Evolutionary conservation across 2,797 vertebrate genomes (phyloP).

Genomic region (Leptoclinus maculatus): DNA sequence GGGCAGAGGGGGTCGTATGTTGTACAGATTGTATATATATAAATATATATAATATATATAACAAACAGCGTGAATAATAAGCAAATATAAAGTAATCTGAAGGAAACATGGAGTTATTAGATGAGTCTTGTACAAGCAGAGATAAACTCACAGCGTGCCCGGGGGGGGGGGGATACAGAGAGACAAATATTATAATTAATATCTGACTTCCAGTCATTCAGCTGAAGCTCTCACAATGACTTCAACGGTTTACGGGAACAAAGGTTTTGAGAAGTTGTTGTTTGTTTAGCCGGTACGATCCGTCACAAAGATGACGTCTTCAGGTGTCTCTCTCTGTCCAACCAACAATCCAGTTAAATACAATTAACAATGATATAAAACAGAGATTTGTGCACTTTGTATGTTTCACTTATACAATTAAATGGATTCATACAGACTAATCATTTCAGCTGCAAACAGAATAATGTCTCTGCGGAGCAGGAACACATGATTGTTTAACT

Average conservation of each 20-base stretch:
- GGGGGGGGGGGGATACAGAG: background rate
- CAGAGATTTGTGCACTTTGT: no score
- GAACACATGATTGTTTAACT: background rate
- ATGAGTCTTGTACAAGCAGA: no score
- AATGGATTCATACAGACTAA: background rate
- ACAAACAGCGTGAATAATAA: background rate
- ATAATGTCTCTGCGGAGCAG: background rate
- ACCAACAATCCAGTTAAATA: background rate
- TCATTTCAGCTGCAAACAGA: background rate
- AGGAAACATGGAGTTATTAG: background rate
- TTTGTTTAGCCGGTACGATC: background rate
- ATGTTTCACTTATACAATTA: no score
- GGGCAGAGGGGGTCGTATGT: no score
- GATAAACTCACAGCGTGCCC: no score
- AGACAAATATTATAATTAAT: slow-evolving; percentile 38
- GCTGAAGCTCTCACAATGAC: slow-evolving; percentile 57
- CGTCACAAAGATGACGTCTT: background rate
- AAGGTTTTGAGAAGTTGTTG: slow-evolving; percentile 24
- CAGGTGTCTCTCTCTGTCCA: background rate
- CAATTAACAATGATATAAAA: no score
- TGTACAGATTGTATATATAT: no score
- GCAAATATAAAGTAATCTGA: background rate
- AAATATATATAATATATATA: no score
- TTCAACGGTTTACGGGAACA: slow-evolving; percentile 16
- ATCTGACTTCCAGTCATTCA: slow-evolving; percentile 43